phyloP scores from a whole-genome alignment of 2,113 vertebrate genomes.

The Oophaga pumilio region DNA sequence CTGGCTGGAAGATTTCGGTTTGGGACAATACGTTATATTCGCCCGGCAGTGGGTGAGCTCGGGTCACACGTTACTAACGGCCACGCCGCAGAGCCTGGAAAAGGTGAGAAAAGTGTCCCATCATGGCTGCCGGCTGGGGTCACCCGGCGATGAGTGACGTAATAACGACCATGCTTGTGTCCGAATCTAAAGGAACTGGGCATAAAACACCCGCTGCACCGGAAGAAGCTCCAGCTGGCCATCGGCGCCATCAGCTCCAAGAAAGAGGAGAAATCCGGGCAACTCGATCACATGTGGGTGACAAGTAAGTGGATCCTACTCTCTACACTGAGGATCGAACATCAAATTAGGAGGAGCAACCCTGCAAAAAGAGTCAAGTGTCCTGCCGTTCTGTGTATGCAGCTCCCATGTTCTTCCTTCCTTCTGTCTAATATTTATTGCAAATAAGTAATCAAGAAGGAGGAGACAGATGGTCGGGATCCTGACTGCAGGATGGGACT shows the following conservation, averaged over 20 bases:
- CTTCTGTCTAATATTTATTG: background rate
- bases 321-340: background rate
- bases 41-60: conserved; percentile 92
- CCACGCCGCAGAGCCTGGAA: conserved; percentile 92
- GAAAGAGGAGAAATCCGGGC: conserved; percentile 86
- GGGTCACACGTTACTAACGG: conserved; percentile 89
- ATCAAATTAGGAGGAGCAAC: too few species aligned
- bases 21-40: conserved; percentile 91
- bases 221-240: conserved; percentile 93
- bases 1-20: conserved; percentile 93
- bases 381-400: background rate
- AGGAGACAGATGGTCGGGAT: background rate
- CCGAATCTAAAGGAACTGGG: conserved; percentile 83
- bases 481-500: background rate
- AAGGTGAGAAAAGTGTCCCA: conserved; percentile 78
- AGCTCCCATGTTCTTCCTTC: background rate
- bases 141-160: too few species aligned
- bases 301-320: conserved; percentile 80
- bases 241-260: conserved; percentile 86
- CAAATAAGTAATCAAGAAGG: too few species aligned
- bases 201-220: conserved; percentile 93
- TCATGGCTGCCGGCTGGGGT: too few species aligned
- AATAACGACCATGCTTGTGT: background rate
- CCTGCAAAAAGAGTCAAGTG: background rate
- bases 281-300: conserved; percentile 95